Base-by-base conservation (phyloP, 2,113 vertebrate genomes). In the Passer montanus region DNA sequence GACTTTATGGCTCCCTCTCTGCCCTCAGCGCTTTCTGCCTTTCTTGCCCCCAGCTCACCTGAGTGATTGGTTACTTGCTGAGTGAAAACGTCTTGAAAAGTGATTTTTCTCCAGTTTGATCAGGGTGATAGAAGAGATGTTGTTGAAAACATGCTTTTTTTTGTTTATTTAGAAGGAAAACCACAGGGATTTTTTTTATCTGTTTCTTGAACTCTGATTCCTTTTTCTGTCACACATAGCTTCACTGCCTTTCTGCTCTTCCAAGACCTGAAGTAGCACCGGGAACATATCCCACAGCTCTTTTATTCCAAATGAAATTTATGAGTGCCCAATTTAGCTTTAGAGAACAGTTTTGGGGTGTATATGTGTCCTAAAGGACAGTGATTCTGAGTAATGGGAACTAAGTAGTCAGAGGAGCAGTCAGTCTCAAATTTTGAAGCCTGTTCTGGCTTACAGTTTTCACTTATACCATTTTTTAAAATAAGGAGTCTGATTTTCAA, bases 391-490 rank as follows among this genome's bases (percentile, higher is more conserved):
- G 91, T 49, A 89, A 74, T 62, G 52, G 33, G 84, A 91, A 91
- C 76, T 83, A 89, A 47, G 28, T 41, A 59, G 63, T 86, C 76
- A 78, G 75, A 88, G 35, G 20, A 89, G 56, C 84, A 84, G 76
- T 87, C 60, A 90, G 4, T 78, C 64, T 93, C 90, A 84, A 73
- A 83, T 84, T 70, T 53, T 94, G 43, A 92, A 93, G 72, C 56
- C 56, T 84, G 27, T 70, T 91, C 80, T 95, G 66, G 64, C 73
- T 84, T 93, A 81, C 55, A 87, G 68, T 89, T 93, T 96, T 96
- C 86, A 87, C 56, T 92, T 84, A 64, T 0, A 68, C 37, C 59
- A n/a, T 63, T 92, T 94, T 94, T 93, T 95, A 4, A 77, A 91
- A 77, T 64, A 87, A 92, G 31, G 60, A 94, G 35, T 70, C 74